Percentiles rank a stretch among this genome's conserved stretches.
phyloP scores from a whole-genome alignment of 92 coral and sea anemone species.

The Bergia sp. region DNA sequence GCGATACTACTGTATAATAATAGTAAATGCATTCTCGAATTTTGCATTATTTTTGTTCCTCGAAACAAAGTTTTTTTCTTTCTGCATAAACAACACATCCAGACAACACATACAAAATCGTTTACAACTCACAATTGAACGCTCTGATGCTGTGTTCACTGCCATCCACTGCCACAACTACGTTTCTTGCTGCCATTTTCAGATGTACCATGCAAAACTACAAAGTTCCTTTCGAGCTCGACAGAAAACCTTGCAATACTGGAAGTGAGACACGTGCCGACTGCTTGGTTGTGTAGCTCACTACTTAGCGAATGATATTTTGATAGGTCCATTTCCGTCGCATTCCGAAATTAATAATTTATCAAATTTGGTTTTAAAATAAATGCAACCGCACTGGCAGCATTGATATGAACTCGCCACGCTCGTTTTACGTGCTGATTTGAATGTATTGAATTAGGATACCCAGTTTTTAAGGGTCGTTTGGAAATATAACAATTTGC shows the following conservation, averaged over 20 bases:
- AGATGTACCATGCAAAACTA: not conserved
- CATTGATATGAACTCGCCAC: not conserved
- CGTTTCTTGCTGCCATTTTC: slow-evolving; percentile 13
- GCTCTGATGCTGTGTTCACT: slow-evolving; percentile 33
- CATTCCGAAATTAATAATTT: not conserved
- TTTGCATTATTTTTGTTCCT: not conserved
- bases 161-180: slow-evolving; percentile 36
- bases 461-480: too few relatives aligned
- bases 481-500: too few relatives aligned
- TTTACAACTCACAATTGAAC: slow-evolving; percentile 25
- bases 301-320: not conserved
- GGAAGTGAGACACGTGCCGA: not conserved
- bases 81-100: not conserved
- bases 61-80: not conserved
- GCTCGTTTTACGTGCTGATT: not conserved
- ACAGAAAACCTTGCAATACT: not conserved
- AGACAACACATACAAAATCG: not conserved
- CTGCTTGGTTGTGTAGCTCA: not conserved
- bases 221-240: not conserved
- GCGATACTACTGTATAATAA: too few relatives aligned
- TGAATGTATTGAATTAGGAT: not conserved
- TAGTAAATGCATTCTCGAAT: too few relatives aligned
- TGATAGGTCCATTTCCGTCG: slow-evolving; percentile 20
- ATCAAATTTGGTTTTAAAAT: not conserved
- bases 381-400: not conserved